Conservation (phyloP, 1,140 invertebrate species). For the Hermatobates lingyangjiaoensis region DNA sequence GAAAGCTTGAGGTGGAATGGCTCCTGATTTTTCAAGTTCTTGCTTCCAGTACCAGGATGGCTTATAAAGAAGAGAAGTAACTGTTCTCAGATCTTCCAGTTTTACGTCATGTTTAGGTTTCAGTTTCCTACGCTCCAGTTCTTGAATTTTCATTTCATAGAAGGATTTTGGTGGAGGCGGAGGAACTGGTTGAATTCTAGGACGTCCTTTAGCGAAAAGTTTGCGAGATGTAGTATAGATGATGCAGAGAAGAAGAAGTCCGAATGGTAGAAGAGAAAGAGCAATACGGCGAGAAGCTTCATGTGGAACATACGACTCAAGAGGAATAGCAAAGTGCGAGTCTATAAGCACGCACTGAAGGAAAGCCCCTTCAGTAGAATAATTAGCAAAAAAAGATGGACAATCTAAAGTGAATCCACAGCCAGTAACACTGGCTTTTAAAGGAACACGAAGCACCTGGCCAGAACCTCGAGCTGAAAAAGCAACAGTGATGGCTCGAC, state of each 20-base stretch:
- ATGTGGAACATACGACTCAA: neutral
- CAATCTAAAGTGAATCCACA: constrained; percentile 23
- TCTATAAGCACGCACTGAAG: constrained; percentile 3
- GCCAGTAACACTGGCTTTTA: constrained; percentile 22
- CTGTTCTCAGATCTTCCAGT: constrained; percentile 7
- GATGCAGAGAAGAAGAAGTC: constrained; percentile 1
- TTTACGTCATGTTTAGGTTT: constrained; percentile 7
- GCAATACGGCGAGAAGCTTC: neutral
- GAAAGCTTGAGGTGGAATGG: too few relatives aligned
- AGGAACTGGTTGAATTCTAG: constrained; percentile 2
- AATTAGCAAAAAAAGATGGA: constrained; percentile 16
- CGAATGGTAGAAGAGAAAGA: neutral
- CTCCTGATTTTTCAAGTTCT: too few relatives aligned
- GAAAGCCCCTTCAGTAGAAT: neutral
- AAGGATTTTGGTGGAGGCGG: constrained; percentile 7
- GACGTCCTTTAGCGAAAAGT: constrained; percentile 7
- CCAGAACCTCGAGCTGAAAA: too few relatives aligned
- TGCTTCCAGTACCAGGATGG: constrained; percentile 3
- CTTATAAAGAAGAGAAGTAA: constrained; percentile 7
- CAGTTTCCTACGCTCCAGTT: constrained; percentile 6
- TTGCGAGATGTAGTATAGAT: constrained; percentile 9
- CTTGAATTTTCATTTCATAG: constrained; percentile 12
- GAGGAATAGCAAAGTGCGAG: neutral
- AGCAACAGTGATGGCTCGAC: too few relatives aligned
- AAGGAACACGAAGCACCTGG: constrained; percentile 6